Percentiles rank a stretch among this genome's conserved stretches.
Evolutionary conservation across 1,140 invertebrate species (phyloP).

Genomic region (Danaus melanippus): DNA sequence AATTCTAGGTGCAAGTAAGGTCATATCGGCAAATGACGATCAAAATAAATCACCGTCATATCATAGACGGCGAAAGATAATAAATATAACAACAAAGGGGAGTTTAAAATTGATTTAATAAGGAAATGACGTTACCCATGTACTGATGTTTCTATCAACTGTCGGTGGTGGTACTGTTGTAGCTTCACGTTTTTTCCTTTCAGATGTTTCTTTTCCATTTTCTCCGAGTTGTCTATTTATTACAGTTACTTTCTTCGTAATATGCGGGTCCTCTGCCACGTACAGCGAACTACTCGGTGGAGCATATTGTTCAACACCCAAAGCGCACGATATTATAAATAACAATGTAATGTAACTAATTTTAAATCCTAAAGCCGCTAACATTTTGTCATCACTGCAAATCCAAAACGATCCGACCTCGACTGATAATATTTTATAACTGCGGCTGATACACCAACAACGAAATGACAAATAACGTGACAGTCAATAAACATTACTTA

Average conservation of each 20-base stretch:
- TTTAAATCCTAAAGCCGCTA: conserved; percentile 43
- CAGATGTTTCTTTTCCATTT: conserved; percentile 23
- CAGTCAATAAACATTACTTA: too few species aligned
- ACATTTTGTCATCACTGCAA: conserved; percentile 67
- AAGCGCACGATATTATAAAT: conserved; percentile 42
- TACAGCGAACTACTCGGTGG: conserved; percentile 41
- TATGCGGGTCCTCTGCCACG: conserved; percentile 38
- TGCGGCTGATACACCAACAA: conserved; percentile 20
- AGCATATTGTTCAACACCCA: conserved; percentile 42
- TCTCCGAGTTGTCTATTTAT: conserved; percentile 40
- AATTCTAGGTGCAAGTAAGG: conserved; percentile 3
- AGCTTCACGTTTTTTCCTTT: conserved; percentile 56
- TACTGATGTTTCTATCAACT: conserved; percentile 46
- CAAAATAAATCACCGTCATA: conserved; percentile 26
- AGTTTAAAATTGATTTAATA: conserved; percentile 38
- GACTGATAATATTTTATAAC: conserved; percentile 36
- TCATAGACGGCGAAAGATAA: conserved; percentile 24
- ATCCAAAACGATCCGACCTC: conserved; percentile 29
- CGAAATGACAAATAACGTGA: conserved; percentile 10
- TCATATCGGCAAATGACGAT: conserved; percentile 14
- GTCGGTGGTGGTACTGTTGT: conserved; percentile 32
- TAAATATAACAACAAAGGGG: conserved; percentile 38
- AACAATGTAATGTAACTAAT: conserved; percentile 38
- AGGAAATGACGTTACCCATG: conserved; percentile 62
- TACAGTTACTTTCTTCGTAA: conserved; percentile 35